These are phyloP conservation scores for Lepilemur ruficaudatus DNA, from an alignment of 2,797 vertebrate species.

Conservation along the genomic window DNA sequence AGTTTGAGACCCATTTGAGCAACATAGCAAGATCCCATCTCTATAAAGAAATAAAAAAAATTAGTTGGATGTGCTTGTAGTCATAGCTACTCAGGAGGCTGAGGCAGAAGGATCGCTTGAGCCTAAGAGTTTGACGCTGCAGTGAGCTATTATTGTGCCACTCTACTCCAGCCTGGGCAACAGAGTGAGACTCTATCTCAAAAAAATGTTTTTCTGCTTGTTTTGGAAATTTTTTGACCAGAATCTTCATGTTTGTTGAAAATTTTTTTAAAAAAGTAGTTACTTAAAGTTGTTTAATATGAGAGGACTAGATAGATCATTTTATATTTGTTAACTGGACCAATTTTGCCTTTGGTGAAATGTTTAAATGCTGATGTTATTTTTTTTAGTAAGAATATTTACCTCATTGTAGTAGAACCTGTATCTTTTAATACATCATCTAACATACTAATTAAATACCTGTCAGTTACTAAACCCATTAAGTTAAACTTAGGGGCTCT, in stretches of 20 bases:
- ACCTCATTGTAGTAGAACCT: slow-evolving; percentile 18
- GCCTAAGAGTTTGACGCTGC: no score
- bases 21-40: no score
- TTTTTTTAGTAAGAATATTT: slow-evolving; percentile 10
- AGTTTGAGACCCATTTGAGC: no score
- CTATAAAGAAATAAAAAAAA: no score
- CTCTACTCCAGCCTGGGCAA: no score
- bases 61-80: no score
- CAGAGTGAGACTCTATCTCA: no score
- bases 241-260: background rate
- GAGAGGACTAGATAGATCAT: background rate
- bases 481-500: background rate
- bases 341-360: slow-evolving; percentile 28
- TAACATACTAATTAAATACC: background rate
- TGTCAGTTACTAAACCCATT: background rate
- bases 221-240: background rate
- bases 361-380: background rate
- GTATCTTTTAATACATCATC: background rate
- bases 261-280: background rate
- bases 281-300: slow-evolving; percentile 15
- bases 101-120: no score
- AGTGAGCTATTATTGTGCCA: no score
- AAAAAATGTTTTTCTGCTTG: background rate
- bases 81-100: no score
- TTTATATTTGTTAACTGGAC: slow-evolving; percentile 36